Evolutionary conservation across 2,797 vertebrate genomes (phyloP), one percentile per base, ranked within the genome.

Genomic region (Epinephelus awoara): DNA sequence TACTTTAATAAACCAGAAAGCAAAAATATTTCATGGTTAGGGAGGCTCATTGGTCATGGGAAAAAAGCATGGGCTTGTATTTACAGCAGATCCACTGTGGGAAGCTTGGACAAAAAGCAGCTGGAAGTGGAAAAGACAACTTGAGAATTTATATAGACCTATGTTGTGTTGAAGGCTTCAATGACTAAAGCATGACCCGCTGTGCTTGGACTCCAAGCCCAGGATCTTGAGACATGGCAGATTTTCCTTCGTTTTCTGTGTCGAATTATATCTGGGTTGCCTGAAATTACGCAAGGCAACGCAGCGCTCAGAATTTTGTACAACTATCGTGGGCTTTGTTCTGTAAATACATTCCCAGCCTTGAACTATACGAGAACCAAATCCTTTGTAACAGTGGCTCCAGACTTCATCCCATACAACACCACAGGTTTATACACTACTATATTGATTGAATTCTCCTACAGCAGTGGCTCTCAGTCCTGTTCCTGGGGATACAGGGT

Each of bases 61-160:
- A 19, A 65, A 49, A 65, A 29, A 27, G 11, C 19, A 11, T 23
- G 44, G 66, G 25, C 38, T 21, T 54, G 10, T 4, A 65, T 54
- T 74, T 74, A 59, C 46, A 27, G 73, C 23, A 50, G 25, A 73
- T 64, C 46, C 47, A 38, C 49, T 27, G 72, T 52, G 50, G 58
- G 54, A 76, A 57, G 52, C 47, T 71, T 72, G 38, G 61, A 57
- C 21, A 21, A 49, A 77, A 56, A 44, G 12, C 44, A 70, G 23
- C 64, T 78, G 55, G 69, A 70, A 49, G 44, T 47, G 14, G 14
- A 82, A 59, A 56, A 55, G 11, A 72, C 18, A 14, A 17, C 57
- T 17, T 76, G 23, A 67, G 47, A 51, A 58, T 80, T 59, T 50
- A 57, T 66, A n/a, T 14, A 25, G 47, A 59, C 55, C 2, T 21